A percentile compares a stretch with the other conserved stretches of the same genome.
phyloP scores from a whole-genome alignment of 2,113 vertebrate species.

The Leptobrachium ailaonicum region DNA sequence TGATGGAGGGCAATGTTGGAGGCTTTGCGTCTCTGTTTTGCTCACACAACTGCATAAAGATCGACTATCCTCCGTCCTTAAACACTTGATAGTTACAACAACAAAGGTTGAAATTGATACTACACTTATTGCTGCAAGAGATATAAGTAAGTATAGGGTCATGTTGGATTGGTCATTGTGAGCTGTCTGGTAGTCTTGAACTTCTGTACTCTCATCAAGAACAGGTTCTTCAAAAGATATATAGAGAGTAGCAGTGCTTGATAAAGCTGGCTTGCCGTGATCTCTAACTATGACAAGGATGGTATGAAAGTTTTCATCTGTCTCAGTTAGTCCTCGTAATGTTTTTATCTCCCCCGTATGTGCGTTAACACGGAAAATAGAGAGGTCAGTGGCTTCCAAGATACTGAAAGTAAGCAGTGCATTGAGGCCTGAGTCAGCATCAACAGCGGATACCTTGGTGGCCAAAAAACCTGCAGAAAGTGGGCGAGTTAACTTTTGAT shows the following conservation, averaged over 20 bases:
- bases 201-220: constrained; percentile 65
- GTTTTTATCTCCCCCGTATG: constrained; percentile 68
- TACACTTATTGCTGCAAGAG: constrained; percentile 63
- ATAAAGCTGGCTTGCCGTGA: constrained; percentile 63
- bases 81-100: constrained; percentile 62
- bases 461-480: constrained; percentile 66
- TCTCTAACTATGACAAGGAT: constrained; percentile 61
- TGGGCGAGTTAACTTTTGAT: constrained; percentile 62
- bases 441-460: constrained; percentile 68
- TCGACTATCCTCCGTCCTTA: constrained; percentile 48
- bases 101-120: constrained; percentile 62
- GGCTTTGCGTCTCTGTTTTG: constrained; percentile 61
- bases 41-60: constrained; percentile 65
- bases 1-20: constrained; percentile 78
- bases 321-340: constrained; percentile 60
- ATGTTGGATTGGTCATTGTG: constrained; percentile 63
- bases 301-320: constrained; percentile 62
- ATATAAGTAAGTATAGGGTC: constrained; percentile 63
- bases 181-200: constrained; percentile 64
- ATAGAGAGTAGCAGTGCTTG: constrained; percentile 48
- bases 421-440: constrained; percentile 70
- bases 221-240: constrained; percentile 47
- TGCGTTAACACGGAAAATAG: constrained; percentile 62
- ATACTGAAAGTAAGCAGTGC: constrained; percentile 68
- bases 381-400: constrained; percentile 60